Evolutionary conservation across 2,888 invertebrate genomes (phyloP).

Genomic region (Rhopalosiphum nymphaeae): DNA sequence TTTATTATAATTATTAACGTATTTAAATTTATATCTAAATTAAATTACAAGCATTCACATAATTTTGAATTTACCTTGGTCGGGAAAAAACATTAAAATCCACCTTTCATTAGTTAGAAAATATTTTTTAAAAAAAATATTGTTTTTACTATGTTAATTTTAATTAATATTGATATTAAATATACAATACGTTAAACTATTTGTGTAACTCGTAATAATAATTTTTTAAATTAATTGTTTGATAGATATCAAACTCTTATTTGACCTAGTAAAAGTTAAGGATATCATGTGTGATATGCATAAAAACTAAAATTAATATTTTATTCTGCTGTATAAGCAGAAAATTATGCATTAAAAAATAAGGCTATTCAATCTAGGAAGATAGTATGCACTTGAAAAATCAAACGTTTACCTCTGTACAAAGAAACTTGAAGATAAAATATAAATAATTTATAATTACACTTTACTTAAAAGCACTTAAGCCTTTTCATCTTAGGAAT

Average conservation of each 20-base stretch:
- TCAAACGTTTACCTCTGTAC: neutral
- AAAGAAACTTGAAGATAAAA: neutral
- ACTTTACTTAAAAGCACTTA: conserved; percentile 5
- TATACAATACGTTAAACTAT: neutral
- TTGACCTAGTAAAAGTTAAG: neutral
- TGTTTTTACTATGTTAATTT: neutral
- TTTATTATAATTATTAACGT: neutral
- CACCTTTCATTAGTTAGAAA: neutral
- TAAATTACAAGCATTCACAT: neutral
- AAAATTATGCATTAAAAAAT: too few species aligned
- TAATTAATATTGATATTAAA: neutral
- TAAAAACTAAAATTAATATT: neutral
- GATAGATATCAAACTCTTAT: neutral
- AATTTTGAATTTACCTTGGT: neutral
- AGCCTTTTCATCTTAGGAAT: neutral
- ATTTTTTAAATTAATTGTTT: neutral
- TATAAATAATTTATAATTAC: neutral
- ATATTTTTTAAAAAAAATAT: neutral
- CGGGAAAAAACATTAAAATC: neutral
- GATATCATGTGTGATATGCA: neutral
- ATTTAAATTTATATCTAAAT: neutral
- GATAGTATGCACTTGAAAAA: neutral
- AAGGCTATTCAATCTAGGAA: neutral
- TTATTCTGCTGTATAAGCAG: neutral
- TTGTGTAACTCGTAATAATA: neutral